phyloP scores from a whole-genome alignment of 2,113 vertebrate species.

The Colaptes auratus region DNA sequence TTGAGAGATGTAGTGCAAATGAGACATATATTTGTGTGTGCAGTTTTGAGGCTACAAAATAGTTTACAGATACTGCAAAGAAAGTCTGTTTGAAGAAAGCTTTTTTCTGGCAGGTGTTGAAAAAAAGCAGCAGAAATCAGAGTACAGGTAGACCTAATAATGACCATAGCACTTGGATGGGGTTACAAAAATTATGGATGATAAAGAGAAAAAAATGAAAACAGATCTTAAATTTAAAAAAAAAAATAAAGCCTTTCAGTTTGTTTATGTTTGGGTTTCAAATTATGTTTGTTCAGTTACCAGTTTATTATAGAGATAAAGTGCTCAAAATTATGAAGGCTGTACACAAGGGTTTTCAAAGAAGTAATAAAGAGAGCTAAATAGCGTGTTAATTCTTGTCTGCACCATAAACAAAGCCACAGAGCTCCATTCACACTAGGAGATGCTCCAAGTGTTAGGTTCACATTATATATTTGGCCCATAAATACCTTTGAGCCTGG shows the following conservation, averaged over 20 bases:
- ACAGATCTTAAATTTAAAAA: neutral
- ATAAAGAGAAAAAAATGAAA: neutral
- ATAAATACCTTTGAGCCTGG: neutral
- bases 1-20: neutral
- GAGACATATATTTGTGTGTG: neutral
- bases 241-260: neutral
- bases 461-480: neutral
- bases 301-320: neutral
- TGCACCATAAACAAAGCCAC: neutral
- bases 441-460: neutral
- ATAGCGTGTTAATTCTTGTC: neutral
- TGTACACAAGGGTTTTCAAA: neutral
- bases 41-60: neutral
- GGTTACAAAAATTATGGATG: neutral
- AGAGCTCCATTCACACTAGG: neutral
- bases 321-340: neutral
- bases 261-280: neutral
- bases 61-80: neutral
- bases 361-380: neutral
- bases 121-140: neutral
- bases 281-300: neutral
- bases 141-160: neutral
- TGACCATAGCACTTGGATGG: neutral
- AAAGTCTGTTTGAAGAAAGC: neutral
- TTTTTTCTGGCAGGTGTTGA: neutral